Evolutionary conservation across 2,113 vertebrate genomes (phyloP), one percentile per base, ranked within the genome.

Genomic region (Corythoichthys haematopterus): DNA sequence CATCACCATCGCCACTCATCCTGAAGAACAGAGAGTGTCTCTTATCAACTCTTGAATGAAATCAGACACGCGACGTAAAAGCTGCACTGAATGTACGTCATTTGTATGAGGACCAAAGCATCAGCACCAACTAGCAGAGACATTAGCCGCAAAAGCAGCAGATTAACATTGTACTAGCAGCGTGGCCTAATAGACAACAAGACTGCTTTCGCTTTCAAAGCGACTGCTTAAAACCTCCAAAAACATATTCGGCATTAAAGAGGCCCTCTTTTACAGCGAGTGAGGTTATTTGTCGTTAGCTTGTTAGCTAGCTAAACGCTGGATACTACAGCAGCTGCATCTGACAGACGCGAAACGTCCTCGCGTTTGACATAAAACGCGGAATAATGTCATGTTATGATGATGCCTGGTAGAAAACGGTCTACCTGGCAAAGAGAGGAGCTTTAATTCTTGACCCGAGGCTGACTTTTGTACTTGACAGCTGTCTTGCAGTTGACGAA

Each of bases 1-100:
- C 43, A 46, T 89, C 60, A 36, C 92, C 94, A 64, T 93, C 96
- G 43, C 92, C 92, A 85, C 93, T 97, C 96, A 96, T 98, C 73
- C 91, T 95, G 57, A 64, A 66, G 68, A 72, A 77, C 10, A 80
- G 40, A 64, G 2, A n/a, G n/a, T 6, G 0, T 1, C 5, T 6
- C 16, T 51, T 16, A 50, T 28, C 11, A 37, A 16, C 47, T 16
- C 11, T 33, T 14, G 36, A 51, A 38, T 38, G n/a, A 7, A 64
- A 33, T 3, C 28, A 35, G 6, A 36, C 33, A 51, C 1, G 9
- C 48, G 12, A n/a, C 12, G 33, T 20, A 8, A 65, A 53, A 11
- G 10, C 35, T 37, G 33, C 63, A 10, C 20, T 16, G 3, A 1
- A n/a, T 43, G 1, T 12, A 11, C 36, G 64, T 5, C 35, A 53